A percentile compares a stretch with the other conserved stretches of the same genome.
These are phyloP conservation scores for Drosophila bocki DNA, from an alignment of 1,140 invertebrate species.

Conservation along the genomic window DNA sequence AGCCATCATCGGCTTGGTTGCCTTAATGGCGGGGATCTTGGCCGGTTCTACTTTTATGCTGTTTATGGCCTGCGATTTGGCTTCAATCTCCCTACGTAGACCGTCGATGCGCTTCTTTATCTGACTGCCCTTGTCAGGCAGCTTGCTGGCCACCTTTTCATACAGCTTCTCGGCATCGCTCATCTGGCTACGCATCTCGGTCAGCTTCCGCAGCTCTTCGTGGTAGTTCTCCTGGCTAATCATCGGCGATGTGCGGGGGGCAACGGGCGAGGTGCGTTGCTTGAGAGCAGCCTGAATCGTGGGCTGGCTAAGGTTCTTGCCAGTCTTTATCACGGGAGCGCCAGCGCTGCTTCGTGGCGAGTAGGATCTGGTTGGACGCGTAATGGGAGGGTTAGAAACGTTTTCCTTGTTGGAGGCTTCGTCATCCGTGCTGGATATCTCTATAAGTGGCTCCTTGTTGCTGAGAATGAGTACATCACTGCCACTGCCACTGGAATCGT, in stretches of 20 bases:
- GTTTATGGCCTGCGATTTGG: slow-evolving; percentile 23
- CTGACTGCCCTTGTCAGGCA: slow-evolving; percentile 72
- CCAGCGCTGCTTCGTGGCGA: slow-evolving; percentile 40
- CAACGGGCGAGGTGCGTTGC: neutral
- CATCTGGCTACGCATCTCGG: slow-evolving; percentile 48
- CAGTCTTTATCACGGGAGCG: slow-evolving; percentile 14
- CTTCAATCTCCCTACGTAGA: slow-evolving; percentile 45
- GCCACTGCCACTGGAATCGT: slow-evolving; percentile 42
- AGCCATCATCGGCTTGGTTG: neutral
- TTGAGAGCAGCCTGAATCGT: slow-evolving; percentile 54
- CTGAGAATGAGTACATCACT: slow-evolving; percentile 74
- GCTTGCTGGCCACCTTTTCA: slow-evolving; percentile 55
- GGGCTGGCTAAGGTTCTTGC: slow-evolving; percentile 65
- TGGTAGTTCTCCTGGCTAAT: slow-evolving; percentile 42
- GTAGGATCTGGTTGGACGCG: slow-evolving; percentile 10
- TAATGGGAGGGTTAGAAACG: neutral
- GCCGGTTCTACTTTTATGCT: slow-evolving; percentile 44
- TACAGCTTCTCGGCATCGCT: slow-evolving; percentile 57
- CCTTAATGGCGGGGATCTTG: slow-evolving; percentile 6
- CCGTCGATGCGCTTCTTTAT: slow-evolving; percentile 59
- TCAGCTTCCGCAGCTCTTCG: slow-evolving; percentile 58
- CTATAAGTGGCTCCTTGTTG: slow-evolving; percentile 65
- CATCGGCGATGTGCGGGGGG: neutral
- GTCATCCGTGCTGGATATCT: slow-evolving; percentile 67
- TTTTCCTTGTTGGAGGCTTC: slow-evolving; percentile 47